A percentile compares a stretch with the other conserved stretches of the same genome.
Conservation (phyloP, 2,113 vertebrate genomes). For the Urocitellus parryii region DNA sequence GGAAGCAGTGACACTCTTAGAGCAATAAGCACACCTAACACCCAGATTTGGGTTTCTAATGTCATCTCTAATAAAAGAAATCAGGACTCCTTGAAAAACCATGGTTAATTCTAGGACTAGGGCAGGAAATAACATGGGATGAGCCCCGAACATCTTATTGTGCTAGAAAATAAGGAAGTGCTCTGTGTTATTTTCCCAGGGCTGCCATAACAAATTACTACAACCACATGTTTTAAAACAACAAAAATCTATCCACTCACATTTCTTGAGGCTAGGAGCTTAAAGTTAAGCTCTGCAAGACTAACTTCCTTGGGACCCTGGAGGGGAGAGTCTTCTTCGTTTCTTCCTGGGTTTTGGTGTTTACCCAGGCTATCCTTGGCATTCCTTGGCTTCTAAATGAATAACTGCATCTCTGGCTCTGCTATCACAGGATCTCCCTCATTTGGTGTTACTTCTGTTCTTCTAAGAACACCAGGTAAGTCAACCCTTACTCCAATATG, state of each 20-base stretch:
- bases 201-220: neutral
- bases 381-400: neutral
- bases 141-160: neutral
- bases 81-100: too few relatives aligned
- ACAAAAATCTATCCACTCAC: neutral
- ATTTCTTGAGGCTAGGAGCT: neutral
- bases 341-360: neutral
- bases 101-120: neutral
- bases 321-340: neutral
- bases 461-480: neutral
- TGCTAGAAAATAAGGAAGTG: neutral
- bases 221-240: neutral
- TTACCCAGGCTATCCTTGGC: neutral
- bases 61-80: neutral
- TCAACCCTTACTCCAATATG: neutral
- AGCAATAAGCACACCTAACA: neutral
- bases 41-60: conserved; percentile 30
- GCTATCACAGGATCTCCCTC: neutral
- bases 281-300: neutral
- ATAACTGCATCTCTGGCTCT: neutral
- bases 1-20: neutral
- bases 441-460: neutral
- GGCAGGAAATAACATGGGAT: neutral
- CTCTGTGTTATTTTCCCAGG: neutral
- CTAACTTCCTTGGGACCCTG: neutral